Evolutionary conservation across 2,888 invertebrate species (phyloP), one percentile per base, ranked within the genome.

Genomic region (Dermolepida albohirtum): DNA sequence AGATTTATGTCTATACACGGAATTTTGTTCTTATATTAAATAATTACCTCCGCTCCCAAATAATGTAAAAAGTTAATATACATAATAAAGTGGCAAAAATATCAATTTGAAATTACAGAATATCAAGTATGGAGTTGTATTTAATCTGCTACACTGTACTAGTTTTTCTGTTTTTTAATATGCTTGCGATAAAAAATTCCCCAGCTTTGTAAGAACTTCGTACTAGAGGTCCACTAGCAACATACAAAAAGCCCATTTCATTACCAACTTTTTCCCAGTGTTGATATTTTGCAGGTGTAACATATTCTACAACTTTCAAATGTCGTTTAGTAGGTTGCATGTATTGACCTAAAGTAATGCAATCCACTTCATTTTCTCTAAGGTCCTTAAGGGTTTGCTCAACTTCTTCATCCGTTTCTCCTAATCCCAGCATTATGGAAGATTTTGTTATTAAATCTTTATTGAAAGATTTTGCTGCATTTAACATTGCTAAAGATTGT

Each of bases 261-360:
- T 89, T 86, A 0, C 98, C 98, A 5, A 90, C 84, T 17, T 85
- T 83, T 82, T 96, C 93, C 97, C 97, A 98, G 64, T 90, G 85
- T 77, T 92, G 87, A 81, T 94, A 99, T 84, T 96, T 96, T 71
- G 92, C 93, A 0, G 98, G 98, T 0, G 97, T 97, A 0, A 99
- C 95, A 85, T 98, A 99, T 82, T 99, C 98, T 49, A 91, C 90
- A 0, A 97, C 93, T 85, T 94, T 95, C 27, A 99, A 86, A 82
- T 99, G 99, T 7, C 93, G 88, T 79, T 96, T 98, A 0, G 98
- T 99, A 0, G 99, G 99, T 82, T 99, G 99, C 98, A 99, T 99
- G 84, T 99, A 99, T 80, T 99, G 99, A 0, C 99, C 99, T 5
- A 99, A 85, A 0, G 99, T 99, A 0, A 99, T 83, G 80, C 98